phyloP scores from a whole-genome alignment of 2,888 invertebrate species.

The Stegana nigrithorax region DNA sequence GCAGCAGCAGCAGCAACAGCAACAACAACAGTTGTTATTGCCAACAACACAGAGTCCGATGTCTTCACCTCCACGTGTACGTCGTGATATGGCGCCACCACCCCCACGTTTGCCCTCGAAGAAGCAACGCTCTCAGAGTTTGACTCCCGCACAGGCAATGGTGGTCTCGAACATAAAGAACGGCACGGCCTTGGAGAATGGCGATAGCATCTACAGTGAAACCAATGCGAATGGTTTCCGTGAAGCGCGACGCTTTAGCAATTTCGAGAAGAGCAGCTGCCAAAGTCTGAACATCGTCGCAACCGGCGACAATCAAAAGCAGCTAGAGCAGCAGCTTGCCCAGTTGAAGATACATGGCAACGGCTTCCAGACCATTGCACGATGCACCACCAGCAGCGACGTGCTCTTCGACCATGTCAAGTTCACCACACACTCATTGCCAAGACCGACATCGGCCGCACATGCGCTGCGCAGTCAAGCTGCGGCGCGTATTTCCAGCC shows the following conservation, averaged over 20 bases:
- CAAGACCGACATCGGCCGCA: slow-evolving; percentile 66
- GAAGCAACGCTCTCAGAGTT: slow-evolving; percentile 81
- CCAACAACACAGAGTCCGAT: slow-evolving; percentile 71
- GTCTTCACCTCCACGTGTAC: slow-evolving; percentile 72
- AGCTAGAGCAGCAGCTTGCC: slow-evolving; percentile 31
- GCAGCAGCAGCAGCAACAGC: slow-evolving; percentile 36
- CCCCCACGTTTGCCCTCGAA: slow-evolving; percentile 71
- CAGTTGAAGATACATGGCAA: slow-evolving; percentile 45
- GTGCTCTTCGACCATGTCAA: slow-evolving; percentile 63
- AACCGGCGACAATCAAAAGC: neutral
- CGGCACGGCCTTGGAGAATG: slow-evolving; percentile 72
- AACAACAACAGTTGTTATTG: slow-evolving; percentile 64
- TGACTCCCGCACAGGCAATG: slow-evolving; percentile 74
- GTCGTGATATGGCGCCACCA: slow-evolving; percentile 69
- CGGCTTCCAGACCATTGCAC: slow-evolving; percentile 65
- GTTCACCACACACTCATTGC: slow-evolving; percentile 73
- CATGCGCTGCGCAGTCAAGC: slow-evolving; percentile 70
- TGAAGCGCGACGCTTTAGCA: slow-evolving; percentile 34
- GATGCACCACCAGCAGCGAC: slow-evolving; percentile 59
- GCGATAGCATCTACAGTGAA: neutral
- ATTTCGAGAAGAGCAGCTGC: slow-evolving; percentile 36
- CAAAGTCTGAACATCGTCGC: slow-evolving; percentile 25
- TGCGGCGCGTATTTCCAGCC: slow-evolving; percentile 66
- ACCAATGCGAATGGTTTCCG: slow-evolving; percentile 26
- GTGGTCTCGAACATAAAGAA: slow-evolving; percentile 53